Evolutionary conservation across 2,113 vertebrate species (phyloP), one percentile per base, ranked within the genome.

Genomic region (Peromyscus californicus): DNA sequence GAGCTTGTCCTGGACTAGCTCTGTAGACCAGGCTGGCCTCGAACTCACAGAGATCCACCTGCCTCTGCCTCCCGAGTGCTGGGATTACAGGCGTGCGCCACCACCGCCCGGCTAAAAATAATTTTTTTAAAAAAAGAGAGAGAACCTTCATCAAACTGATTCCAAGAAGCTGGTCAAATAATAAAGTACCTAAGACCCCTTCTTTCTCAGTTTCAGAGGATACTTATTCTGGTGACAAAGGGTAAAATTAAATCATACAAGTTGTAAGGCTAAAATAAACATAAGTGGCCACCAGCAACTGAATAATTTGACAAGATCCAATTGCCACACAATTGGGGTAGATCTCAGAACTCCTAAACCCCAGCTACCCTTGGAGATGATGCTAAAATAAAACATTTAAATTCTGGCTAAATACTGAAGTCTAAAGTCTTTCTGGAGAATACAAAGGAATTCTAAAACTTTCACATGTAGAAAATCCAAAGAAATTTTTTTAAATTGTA

Each of bases 211-310:
- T 89, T 96, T 94, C 93, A 89, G 42, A 90, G 78, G n/a, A 70
- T 12, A 72, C 13, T 92, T 59, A 82, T 92, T 89, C 61, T 94
- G 51, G 19, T 88, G 79, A 75, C 8, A 96, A 95, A 29, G 0
- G 21, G 5, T 67, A 72, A 36, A 26, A 78, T 45, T 85, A 85
- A 96, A 80, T 84, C 79, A 92, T n/a, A 80, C 78, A 86, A 95
- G 17, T 75, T 80, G 89, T 39, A 61, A 95, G 42, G 51, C 48
- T 39, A 89, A 76, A 89, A 85, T 39, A n/a, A 63, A 72, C 59
- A 94, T 39, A 75, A 93, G 63, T 7, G 42, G 75, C n/a, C 33
- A 59, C 36, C 4, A 39, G 91, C 76, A 93, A 93, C 29, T 39
- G 69, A 97, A 83, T 39, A 79, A 78, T 92, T 26, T 84, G 48